Evolutionary conservation across 1,140 invertebrate species (phyloP).

Genomic region (Lethrus apterus): DNA sequence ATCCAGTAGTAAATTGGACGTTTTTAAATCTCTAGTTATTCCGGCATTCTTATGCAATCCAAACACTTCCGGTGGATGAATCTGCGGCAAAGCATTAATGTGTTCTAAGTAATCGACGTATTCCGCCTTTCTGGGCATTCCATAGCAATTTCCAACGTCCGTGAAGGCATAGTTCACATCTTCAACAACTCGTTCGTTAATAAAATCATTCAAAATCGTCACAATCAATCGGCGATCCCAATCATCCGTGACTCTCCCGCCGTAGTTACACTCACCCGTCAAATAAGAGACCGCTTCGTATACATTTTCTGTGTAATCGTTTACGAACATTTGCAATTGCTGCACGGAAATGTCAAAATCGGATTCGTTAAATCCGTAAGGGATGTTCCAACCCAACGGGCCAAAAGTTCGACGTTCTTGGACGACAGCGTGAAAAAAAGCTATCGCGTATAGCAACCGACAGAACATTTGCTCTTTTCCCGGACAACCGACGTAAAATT

Average conservation of each 20-base stretch:
- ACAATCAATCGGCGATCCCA: constrained; percentile 81
- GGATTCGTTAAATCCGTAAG: constrained; percentile 91
- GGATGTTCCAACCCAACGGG: constrained; percentile 89
- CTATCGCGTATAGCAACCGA: constrained; percentile 78
- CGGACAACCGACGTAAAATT: constrained; percentile 59
- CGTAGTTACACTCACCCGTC: constrained; percentile 94
- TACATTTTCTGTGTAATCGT: constrained; percentile 67
- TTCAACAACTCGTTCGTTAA: constrained; percentile 60
- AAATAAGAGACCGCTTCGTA: constrained; percentile 84
- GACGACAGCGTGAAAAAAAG: constrained; percentile 90
- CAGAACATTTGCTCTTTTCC: constrained; percentile 67
- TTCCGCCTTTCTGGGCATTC: constrained; percentile 56
- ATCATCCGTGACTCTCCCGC: constrained; percentile 88
- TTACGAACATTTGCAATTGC: constrained; percentile 69
- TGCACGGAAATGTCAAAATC: constrained; percentile 86
- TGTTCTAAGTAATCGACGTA: constrained; percentile 64
- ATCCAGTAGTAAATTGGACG: constrained; percentile 52
- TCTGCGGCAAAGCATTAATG: constrained; percentile 59
- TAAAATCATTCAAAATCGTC: constrained; percentile 75
- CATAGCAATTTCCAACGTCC: constrained; percentile 49
- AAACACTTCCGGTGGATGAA: constrained; percentile 69
- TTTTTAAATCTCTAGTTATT: constrained; percentile 74
- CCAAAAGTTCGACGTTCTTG: constrained; percentile 90
- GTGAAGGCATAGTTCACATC: constrained; percentile 54
- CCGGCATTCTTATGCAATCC: constrained; percentile 86